Base-by-base conservation (phyloP, 2,888 invertebrate genomes). In the Caenorhabditis sp. region DNA sequence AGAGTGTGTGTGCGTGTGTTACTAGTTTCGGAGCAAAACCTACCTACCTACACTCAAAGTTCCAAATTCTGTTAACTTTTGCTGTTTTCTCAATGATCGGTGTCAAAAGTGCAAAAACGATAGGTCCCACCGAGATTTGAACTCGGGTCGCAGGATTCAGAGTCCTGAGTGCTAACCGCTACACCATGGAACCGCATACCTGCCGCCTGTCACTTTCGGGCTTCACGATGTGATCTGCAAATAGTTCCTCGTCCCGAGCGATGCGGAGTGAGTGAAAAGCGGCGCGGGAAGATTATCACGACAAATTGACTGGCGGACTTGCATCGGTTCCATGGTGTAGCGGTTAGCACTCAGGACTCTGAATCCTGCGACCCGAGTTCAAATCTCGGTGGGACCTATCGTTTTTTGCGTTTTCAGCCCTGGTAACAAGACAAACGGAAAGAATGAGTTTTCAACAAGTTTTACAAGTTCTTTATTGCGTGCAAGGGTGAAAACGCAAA, bases 101-200 rank as follows among this genome's bases (percentile, higher is more conserved):
- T n/a, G n/a, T n/a, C n/a, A n/a, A n/a, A 27, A 48, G 15, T 20
- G 8, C 26, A 37, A 66, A 66, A 68, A 58, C 46, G 53, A 52
- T 68, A 82, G 83, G 83, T 83, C 66, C 79, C 83, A 79, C 79
- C 83, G 82, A 82, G 82, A 82, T 81, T 81, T 70, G 82, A 82
- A 81, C 82, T 81, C 79, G 75, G 71, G 79, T 82, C 80, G 79
- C 82, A 79, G 82, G 82, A 81, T 81, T 81, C 79, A 81, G 66
- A 82, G 80, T 79, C 82, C 78, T 79, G 79, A 79, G 80, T 82
- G 82, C 80, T 82, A 82, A 82, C 80, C 82, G 73, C 80, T 82
- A 82, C 82, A 82, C 82, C 82, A 82, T 78, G 78, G 78, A 78
- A 78, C 78, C 78, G 30, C 11, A 63, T 37, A 32, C 7, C 39